Evolutionary conservation across 2,113 vertebrate species (phyloP).

Genomic region (Crotalus viridis): DNA sequence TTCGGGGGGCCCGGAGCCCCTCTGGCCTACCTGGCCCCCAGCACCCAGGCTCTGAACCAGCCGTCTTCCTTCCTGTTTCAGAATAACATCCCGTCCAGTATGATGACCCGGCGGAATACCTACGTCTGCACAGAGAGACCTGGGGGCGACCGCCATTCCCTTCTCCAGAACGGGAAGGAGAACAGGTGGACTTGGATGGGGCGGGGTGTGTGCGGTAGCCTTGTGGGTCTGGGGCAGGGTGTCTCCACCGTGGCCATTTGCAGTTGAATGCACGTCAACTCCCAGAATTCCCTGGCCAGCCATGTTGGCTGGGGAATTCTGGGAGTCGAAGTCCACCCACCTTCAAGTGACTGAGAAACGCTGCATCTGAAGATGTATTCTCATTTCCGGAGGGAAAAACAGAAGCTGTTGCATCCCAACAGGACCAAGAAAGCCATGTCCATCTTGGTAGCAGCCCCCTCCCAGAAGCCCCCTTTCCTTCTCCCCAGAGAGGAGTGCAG

Average conservation of each 20-base stretch:
- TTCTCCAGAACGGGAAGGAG: constrained; percentile 89
- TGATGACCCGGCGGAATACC: constrained; percentile 90
- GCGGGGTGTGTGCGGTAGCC: rapidly evolving
- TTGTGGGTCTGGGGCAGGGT: not conserved
- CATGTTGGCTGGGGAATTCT: no score
- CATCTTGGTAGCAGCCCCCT: not conserved
- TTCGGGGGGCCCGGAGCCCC: no score
- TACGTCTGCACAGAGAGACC: constrained; percentile 88
- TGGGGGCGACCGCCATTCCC: constrained; percentile 73
- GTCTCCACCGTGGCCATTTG: no score
- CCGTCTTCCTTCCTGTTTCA: constrained; percentile 45
- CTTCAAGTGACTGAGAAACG: not conserved
- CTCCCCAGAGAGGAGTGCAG: not conserved
- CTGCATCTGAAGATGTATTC: not conserved
- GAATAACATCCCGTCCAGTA: constrained; percentile 83
- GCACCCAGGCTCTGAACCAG: not conserved
- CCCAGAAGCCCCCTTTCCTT: not conserved
- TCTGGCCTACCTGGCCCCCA: not conserved
- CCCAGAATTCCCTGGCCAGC: not conserved
- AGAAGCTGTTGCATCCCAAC: not conserved
- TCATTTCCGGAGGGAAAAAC: not conserved
- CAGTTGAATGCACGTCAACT: not conserved
- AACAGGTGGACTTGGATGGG: constrained; percentile 72
- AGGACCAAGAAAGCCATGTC: not conserved
- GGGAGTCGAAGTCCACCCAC: not conserved